Evolutionary conservation across 2,113 vertebrate species (phyloP).

Genomic region (Corydoras sp.): DNA sequence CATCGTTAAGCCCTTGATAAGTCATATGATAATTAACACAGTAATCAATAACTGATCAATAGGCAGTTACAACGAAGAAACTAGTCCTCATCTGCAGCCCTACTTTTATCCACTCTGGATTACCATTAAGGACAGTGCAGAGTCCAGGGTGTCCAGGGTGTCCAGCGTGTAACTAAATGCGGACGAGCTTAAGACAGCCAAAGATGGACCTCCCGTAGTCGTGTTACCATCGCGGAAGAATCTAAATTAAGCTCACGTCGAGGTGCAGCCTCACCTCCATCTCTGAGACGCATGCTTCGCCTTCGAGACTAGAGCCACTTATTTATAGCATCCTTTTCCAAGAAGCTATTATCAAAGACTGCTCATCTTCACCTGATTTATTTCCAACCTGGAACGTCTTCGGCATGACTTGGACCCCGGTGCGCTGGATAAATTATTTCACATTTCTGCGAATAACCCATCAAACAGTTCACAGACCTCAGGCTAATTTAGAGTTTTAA

Average conservation of each 20-base stretch:
- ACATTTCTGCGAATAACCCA: too few species aligned
- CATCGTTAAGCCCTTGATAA: too few species aligned
- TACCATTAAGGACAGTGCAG: conserved; percentile 22
- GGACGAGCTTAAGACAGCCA: conserved; percentile 62
- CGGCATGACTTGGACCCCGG: too few species aligned
- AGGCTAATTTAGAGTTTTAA: too few species aligned
- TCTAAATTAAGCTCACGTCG: conserved; percentile 54
- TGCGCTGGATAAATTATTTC: too few species aligned
- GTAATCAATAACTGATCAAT: too few species aligned
- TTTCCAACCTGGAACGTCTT: neutral
- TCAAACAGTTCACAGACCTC: too few species aligned
- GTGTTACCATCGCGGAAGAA: conserved; percentile 32
- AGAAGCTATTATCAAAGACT: neutral
- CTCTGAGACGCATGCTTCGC: neutral
- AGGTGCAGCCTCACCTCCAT: conserved; percentile 31
- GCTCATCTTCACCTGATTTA: neutral
- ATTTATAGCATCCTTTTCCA: conserved; percentile 17
- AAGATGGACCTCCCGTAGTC: conserved; percentile 58
- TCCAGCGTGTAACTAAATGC: conserved; percentile 59
- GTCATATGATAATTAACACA: too few species aligned
- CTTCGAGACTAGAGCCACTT: neutral
- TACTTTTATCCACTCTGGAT: conserved; percentile 7
- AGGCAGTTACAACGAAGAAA: too few species aligned
- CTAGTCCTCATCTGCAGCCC: too few species aligned
- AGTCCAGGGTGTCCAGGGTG: conserved; percentile 24